Percentiles rank a stretch among this genome's conserved stretches.
These are phyloP conservation scores for Uropetala carovei DNA, from an alignment of 2,888 invertebrate genomes.

Conservation along the genomic window DNA sequence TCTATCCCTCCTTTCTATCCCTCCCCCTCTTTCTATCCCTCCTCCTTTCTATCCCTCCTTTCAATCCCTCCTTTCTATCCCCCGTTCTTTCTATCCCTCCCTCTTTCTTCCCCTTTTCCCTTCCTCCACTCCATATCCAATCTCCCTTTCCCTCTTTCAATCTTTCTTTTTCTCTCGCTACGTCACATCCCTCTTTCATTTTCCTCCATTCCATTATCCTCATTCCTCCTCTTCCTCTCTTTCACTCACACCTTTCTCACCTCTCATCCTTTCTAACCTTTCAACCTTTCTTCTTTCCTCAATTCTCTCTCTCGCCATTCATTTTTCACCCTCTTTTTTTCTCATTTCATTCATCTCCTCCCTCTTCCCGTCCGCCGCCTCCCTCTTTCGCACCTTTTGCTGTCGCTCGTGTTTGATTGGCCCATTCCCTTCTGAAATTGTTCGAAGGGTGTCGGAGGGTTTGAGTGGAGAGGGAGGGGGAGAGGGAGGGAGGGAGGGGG, in stretches of 20 bases:
- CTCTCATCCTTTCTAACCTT: background rate
- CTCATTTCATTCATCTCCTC: background rate
- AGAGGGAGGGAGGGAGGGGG: background rate
- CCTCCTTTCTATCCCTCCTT: background rate
- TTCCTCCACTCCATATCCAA: no score
- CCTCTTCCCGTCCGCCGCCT: background rate
- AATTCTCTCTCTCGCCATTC: background rate
- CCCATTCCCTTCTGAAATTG: background rate
- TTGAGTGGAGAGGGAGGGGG: background rate
- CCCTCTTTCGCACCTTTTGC: background rate
- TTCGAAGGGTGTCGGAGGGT: background rate
- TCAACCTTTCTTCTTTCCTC: background rate
- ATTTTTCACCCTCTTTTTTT: background rate
- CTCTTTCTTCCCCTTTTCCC: background rate
- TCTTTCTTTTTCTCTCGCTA: background rate
- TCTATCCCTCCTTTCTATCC: background rate
- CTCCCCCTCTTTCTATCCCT: background rate
- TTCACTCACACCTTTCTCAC: background rate
- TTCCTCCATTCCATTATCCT: background rate
- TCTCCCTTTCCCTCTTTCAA: background rate
- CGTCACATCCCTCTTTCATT: background rate
- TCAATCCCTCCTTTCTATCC: background rate
- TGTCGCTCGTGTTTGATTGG: background rate
- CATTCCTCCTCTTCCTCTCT: background rate
- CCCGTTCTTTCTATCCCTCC: background rate